Base-by-base conservation (phyloP, 2,113 vertebrate species). In the Oceanites oceanicus region DNA sequence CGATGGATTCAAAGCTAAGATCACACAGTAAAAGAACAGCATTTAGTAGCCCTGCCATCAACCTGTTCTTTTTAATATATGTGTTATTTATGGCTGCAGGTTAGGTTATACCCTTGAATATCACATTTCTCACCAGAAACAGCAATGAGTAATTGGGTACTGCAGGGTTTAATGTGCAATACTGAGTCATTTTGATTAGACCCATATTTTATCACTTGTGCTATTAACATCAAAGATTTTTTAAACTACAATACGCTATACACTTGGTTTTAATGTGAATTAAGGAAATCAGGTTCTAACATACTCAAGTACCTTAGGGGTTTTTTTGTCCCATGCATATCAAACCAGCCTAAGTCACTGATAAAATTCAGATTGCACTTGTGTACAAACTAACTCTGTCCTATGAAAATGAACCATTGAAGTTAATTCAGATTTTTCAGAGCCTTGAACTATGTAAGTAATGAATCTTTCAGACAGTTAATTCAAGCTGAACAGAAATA, bases 121-220 rank as follows among this genome's bases (percentile, higher is more conserved):
- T 90, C 90, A 63, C 80, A 97, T 95, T 97, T 97, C 93, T 97
- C 89, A 95, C 89, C 74, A 86, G 94, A 96, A 98, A 92, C 92
- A 96, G 79, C 95, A 77, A 70, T 96, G 97, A 97, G 87, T 97
- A 96, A 97, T 96, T 97, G 88, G 61, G n/a, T 95, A 94, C 95
- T 96, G 74, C 76, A 73, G 92, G 91, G 84, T 94, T 94, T 96
- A 92, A 88, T 95, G 82, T 89, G 96, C 90, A 94, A 67, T 96
- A 96, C 79, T 96, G 95, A 97, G 91, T 97, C 95, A 89, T 96
- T 98, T 95, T 97, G 95, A 97, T 98, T 94, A 97, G 97, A 95
- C 72, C 67, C 91, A 89, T 97, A 98, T 97, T 98, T 98, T 97
- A 96, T 97, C 88, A 71, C 71, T 93, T 71, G 56, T 79, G 47